phyloP scores from a whole-genome alignment of 2,888 invertebrate genomes.

The Diogma glabrata region DNA sequence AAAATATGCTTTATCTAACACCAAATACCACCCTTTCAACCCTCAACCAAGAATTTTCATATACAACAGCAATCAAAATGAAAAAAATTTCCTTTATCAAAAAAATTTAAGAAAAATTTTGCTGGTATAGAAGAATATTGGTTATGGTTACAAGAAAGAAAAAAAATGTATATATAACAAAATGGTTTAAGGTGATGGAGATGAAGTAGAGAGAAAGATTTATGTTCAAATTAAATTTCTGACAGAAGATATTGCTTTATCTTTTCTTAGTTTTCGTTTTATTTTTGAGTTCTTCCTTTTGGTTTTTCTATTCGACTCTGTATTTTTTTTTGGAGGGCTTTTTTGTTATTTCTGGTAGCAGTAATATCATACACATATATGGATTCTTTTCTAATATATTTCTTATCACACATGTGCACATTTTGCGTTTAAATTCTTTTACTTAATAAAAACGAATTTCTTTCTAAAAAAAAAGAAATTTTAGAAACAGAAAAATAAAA shows the following conservation, averaged over 20 bases:
- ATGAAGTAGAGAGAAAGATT: conserved; percentile 32
- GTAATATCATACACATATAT: not conserved
- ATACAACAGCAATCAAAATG: too few relatives aligned
- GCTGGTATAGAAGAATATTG: too few relatives aligned
- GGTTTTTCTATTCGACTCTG: not conserved
- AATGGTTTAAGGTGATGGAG: not conserved
- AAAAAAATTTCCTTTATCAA: too few relatives aligned
- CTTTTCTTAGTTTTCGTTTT: conserved; percentile 20
- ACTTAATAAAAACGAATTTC: too few relatives aligned
- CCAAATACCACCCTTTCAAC: too few relatives aligned
- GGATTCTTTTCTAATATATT: not conserved
- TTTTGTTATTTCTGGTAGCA: conserved; percentile 1
- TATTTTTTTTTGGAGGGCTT: not conserved
- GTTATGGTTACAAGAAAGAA: too few relatives aligned
- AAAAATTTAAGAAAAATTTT: too few relatives aligned
- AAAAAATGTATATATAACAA: not conserved
- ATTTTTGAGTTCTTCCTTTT: not conserved
- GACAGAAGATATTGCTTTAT: conserved; percentile 41
- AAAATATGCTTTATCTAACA: too few relatives aligned
- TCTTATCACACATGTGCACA: conserved; percentile 11
- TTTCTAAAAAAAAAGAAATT: too few relatives aligned
- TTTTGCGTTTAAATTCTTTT: conserved; percentile 8
- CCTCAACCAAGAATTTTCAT: too few relatives aligned
- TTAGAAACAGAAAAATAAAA: too few relatives aligned
- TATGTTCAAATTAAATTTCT: conserved; percentile 42